A percentile compares a stretch with the other conserved stretches of the same genome.
These are phyloP conservation scores for Synanceia verrucosa DNA, from an alignment of 2,797 vertebrate species.

Conservation along the genomic window DNA sequence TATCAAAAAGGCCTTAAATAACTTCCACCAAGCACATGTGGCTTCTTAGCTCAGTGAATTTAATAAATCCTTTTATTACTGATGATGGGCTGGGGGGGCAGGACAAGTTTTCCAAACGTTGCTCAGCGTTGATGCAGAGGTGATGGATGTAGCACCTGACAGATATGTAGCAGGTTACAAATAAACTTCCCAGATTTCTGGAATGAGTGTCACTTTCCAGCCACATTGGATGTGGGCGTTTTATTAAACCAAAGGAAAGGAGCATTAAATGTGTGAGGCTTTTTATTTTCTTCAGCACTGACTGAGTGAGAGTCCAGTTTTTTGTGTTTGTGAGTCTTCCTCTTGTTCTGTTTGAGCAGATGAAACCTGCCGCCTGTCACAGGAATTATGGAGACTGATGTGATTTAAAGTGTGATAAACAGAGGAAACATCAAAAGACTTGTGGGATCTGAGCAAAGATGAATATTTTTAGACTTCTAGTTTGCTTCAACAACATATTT, in stretches of 20 bases:
- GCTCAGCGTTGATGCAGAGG: constrained; percentile 22
- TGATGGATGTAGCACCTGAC: constrained; percentile 66
- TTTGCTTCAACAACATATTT: not conserved
- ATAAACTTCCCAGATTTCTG: constrained; percentile 16
- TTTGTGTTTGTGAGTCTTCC: constrained; percentile 1
- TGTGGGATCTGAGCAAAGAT: no score
- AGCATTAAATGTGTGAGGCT: constrained; percentile 11
- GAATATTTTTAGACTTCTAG: not conserved
- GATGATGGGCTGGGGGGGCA: not conserved
- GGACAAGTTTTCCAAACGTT: constrained; percentile 7
- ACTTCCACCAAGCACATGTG: constrained; percentile 60
- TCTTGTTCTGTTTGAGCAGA: constrained; percentile 5
- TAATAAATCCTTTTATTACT: constrained; percentile 51
- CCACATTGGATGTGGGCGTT: no score
- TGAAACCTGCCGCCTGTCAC: no score
- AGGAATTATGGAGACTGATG: not conserved
- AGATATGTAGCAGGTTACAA: constrained; percentile 71
- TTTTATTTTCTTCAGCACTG: constrained; percentile 16
- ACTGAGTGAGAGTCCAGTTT: not conserved
- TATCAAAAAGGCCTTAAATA: constrained; percentile 64
- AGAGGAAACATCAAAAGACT: not conserved
- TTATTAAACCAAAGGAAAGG: constrained; percentile 62
- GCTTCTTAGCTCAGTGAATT: constrained; percentile 60
- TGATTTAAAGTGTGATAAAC: constrained; percentile 1
- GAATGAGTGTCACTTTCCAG: constrained; percentile 27